phyloP scores from a whole-genome alignment of 2,797 vertebrate genomes.

The Bufotes viridis region DNA sequence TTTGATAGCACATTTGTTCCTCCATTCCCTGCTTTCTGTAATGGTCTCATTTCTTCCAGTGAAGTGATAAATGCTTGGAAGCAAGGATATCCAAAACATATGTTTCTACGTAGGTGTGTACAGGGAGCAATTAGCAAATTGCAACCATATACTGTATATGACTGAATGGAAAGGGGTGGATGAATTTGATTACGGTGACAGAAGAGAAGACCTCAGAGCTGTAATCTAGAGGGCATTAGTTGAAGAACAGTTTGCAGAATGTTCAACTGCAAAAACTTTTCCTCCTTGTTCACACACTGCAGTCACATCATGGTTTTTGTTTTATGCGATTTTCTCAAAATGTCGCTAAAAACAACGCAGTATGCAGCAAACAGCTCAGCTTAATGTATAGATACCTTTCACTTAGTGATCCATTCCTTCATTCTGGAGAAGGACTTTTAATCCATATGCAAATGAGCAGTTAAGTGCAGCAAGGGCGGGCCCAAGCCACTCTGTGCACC shows the following conservation, averaged over 20 bases:
- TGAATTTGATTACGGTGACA: background rate
- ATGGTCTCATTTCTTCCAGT: background rate
- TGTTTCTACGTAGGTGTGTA: slow-evolving; percentile 1
- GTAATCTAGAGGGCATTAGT: background rate
- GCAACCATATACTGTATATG: background rate
- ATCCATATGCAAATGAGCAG: too few species aligned
- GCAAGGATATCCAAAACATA: background rate
- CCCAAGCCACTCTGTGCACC: too few species aligned
- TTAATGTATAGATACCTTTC: too few species aligned
- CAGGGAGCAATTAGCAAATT: background rate
- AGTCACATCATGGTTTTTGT: background rate
- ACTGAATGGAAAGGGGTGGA: background rate
- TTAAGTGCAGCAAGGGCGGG: too few species aligned
- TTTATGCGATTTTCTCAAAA: background rate
- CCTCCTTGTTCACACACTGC: background rate
- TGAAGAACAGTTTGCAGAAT: background rate
- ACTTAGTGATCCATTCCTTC: too few species aligned
- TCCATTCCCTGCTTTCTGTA: background rate
- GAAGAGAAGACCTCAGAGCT: background rate
- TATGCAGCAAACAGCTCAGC: background rate
- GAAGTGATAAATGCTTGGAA: background rate
- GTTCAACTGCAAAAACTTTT: background rate
- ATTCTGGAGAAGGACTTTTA: too few species aligned
- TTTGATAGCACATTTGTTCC: background rate
- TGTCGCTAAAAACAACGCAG: background rate